Base-by-base conservation (phyloP, 2,888 invertebrate genomes). In the Agrotis ipsilon region DNA sequence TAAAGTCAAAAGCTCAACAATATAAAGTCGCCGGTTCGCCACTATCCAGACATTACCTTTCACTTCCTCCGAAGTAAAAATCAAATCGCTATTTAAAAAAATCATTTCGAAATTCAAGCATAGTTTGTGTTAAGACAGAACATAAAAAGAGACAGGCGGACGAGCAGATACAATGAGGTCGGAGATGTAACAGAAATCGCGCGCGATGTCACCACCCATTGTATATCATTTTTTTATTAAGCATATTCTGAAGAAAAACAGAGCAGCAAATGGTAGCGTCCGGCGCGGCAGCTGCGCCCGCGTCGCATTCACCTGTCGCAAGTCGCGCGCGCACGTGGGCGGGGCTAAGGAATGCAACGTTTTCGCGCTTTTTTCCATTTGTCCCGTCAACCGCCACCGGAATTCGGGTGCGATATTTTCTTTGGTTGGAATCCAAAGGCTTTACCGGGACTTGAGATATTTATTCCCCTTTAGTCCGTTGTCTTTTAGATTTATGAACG, bases 361-460 rank as follows among this genome's bases (percentile, higher is more conserved):
- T 93, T 92, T 90, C 92, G 89, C 93, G 91, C 92, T 92, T 92
- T 93, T 94, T 94, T 93, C 91, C 91, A 90, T 91, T 92, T 91
- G 89, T 85, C 89, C 92, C 91, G 92, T 94, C 94, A 94, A 91
- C 80, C 88, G 85, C 86, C 86, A 86, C 76, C 91, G 94, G 95
- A 95, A 96, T 95, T 95, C 92, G 94, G 95, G 96, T 96, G 96
- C 96, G 94, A 96, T 96, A 96, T 96, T 95, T 96, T 91, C 94
- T 92, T 88, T 83, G 89, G 87, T 86, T 90, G 95, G 96, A 95
- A 96, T 96, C 92, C 93, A 92, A 93, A 93, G 94, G 93, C 92
- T 94, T 92, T 92, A 91, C 87, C 88, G 89, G 87, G 93, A 91
- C 90, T 92, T 92, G 94, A 93, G 90, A 92, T 93, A 94, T 94